Base-by-base conservation (phyloP, 1,140 invertebrate genomes). In the Halesus radiatus region DNA sequence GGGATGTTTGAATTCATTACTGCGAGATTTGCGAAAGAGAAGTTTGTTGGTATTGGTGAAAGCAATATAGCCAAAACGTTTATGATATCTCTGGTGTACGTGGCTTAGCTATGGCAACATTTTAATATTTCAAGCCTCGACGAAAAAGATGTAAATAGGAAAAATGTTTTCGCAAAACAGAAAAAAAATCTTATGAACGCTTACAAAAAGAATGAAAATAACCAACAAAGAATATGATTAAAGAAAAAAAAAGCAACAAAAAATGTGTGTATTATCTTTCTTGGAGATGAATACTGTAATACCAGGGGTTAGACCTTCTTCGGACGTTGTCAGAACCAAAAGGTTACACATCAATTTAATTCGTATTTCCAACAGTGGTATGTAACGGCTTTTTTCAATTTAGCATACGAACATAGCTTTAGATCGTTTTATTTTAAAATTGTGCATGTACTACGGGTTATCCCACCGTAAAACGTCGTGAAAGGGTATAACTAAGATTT, bases 1-100 rank as follows among this genome's bases (percentile, higher is more conserved):
- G 64, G 60, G 45, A 70, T 54, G 64, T 26, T 78, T 78, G 77
- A 78, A 78, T 78, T 78, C 77, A 78, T 78, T 78, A 78, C 58
- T 23, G 77, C 32, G 52, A 70, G 45, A 78, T 78, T 70, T 78
- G 66, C 18, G 16, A 66, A 66, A 66, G 26, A 15, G 29, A 66
- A 66, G 13, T 66, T 64, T 32, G 62, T 26, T 26, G 26, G 62
- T 45, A 45, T 45, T 45, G 37, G 37, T 45, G 62, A 8, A 66
- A 66, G 62, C 22, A 66, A 66, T 66, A 66, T 26, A 29, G 23
- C 26, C 62, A 66, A 29, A 66, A 66, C 29, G 62, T 66, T 66
- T 66, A 66, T 66, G 60, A 66, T 66, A 66, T 66, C 26, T 66
- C 22, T 26, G 62, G 6, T 37, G 13, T 66, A 66, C 62, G 15